Conservation (phyloP, 2,797 vertebrate genomes). For the Decapterus maruadsi region DNA sequence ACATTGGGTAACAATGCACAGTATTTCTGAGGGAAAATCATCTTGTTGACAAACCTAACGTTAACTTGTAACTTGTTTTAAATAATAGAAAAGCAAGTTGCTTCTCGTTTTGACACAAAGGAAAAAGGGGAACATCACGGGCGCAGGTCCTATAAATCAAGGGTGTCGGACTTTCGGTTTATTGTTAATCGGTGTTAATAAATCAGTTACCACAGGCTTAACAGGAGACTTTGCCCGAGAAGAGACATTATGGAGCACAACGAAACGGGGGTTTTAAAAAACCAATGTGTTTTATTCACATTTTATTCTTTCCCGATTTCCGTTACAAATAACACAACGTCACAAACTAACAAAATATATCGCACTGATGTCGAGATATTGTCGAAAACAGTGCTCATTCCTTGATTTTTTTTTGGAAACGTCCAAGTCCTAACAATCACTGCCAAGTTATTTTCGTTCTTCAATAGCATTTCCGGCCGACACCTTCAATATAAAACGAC, state of each 20-base stretch:
- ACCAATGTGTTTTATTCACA: neutral
- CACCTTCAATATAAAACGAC: slow-evolving; percentile 36
- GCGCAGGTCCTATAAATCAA: neutral
- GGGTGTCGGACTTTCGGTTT: neutral
- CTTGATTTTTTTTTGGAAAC: slow-evolving; percentile 19
- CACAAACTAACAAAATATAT: accelerated
- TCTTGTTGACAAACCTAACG: neutral
- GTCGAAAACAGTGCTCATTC: neutral
- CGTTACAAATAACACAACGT: neutral
- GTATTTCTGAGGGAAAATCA: neutral
- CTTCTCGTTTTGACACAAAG: neutral
- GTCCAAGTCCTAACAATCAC: neutral
- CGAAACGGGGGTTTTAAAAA: neutral
- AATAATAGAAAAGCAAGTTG: neutral
- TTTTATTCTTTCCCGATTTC: accelerated
- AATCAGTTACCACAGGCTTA: slow-evolving; percentile 20
- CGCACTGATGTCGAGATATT: neutral
- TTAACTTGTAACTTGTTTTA: slow-evolving; percentile 1
- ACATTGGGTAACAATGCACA: accelerated
- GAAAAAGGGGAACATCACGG: neutral
- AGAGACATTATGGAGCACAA: neutral
- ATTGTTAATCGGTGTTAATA: slow-evolving; percentile 12
- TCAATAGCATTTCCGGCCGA: slow-evolving; percentile 35
- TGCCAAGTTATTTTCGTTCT: neutral
- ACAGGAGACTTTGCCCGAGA: neutral